Evolutionary conservation across 2,888 invertebrate genomes (phyloP), one percentile per base, ranked within the genome.

Genomic region (Dorcus parallelipipedus): DNA sequence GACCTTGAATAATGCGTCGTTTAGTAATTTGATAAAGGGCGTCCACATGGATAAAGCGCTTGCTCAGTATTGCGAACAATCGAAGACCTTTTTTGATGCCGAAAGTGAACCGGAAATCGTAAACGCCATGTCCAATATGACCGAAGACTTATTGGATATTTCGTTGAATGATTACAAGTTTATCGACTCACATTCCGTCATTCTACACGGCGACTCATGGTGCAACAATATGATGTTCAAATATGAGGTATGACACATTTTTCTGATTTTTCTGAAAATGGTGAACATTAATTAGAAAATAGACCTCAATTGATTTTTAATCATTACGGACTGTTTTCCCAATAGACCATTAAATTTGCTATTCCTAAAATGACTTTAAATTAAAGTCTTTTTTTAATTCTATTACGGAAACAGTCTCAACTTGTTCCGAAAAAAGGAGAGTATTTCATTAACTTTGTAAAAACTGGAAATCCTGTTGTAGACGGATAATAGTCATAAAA

Each of bases 181-280:
- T 39, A 9, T 40, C 6, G 33, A 50, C 51, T 38, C 50, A 23
- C 47, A 55, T 51, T 38, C 54, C 4, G 45, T 40, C 10, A 43
- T 58, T 9, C 49, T 49, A 8, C 58, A 58, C 20, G 58, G 42
- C 20, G 54, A 58, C 20, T 49, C 23, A 9, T 58, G 54, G 54
- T 17, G 50, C 26, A 55, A 59, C 20, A 59, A 59, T 20, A 50
- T 59, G 10, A 55, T 59, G 59, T 59, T 38, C 14, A 23, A 49
- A 4, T 59, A 55, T 26, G 50, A 55, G 10, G 59, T 59, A 51
- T 1, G 4, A 20, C 20, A 20, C 20, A 2, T 20, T 3, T 20
- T 2, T 6, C 1, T 33, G 26, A 33, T 14, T 14, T 14, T 14
- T 14, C 14, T 14, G 14, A 14, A 14, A 14, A 14, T 14, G 14